Evolutionary conservation across 2,113 vertebrate species (phyloP), one percentile per base, ranked within the genome.

Genomic region (Columbina picui): DNA sequence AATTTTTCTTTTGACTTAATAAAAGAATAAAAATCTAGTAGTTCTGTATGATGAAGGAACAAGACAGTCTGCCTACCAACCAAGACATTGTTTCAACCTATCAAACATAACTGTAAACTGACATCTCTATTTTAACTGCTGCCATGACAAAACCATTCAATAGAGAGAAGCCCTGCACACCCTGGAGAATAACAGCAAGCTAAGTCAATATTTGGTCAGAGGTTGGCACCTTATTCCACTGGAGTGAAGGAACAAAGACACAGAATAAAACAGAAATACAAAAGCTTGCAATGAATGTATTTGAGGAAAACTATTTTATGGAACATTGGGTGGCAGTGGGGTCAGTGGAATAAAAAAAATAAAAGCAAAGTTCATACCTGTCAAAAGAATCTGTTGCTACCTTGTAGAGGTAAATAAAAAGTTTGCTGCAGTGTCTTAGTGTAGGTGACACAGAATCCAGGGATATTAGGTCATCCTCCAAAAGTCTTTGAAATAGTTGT

Each of bases 301-400:
- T 4, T n/a, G 39, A 80, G 83, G 29, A 55, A 53, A 70, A 59
- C 2, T 36, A 50, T 38, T 88, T 36, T n/a, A 21, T 22, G 26
- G 7, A 87, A 81, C 27, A 32, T 2, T 4, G 9, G 8, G 5
- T 45, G 43, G 18, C 18, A 45, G 43, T 45, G 43, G 2, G 23
- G 20, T 5, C 39, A 23, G 32, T 23, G 29, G 39, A 57, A 74
- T 21, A 4, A 1, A 2, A 8, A 16, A 34, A 47, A 60, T 20
- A 39, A 39, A 9, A 25, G 18, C 12, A 20, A 61, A 78, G 23
- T 43, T 74, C 96, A 49, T 98, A 99, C 99, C 99, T 99, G 98
- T 99, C 99, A 70, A 99, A 99, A 39, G 99, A 99, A 97, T 99
- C 99, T 12, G 99, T 99, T 96, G 99, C 98, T 98, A 99, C 99